Percentiles rank a stretch among this genome's conserved stretches.
Conservation (phyloP, 2,888 invertebrate species). For the Drosophila yooni region DNA sequence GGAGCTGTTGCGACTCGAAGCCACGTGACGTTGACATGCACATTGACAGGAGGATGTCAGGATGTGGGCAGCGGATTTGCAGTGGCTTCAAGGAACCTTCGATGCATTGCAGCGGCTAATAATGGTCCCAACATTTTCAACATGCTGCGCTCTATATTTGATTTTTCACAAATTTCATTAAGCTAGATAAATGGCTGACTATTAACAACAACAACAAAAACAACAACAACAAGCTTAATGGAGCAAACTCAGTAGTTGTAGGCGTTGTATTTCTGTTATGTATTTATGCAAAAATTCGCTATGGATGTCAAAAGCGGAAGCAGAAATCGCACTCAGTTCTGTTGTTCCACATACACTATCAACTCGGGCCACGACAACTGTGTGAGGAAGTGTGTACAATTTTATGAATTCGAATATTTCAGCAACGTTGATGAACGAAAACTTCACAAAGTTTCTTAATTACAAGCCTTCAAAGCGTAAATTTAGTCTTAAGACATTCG, state of each 20-base stretch:
- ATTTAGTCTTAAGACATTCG: neutral
- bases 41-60: conserved; percentile 18
- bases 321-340: conserved; percentile 57
- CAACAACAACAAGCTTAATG: conserved; percentile 36
- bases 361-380: neutral
- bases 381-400: neutral
- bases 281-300: conserved; percentile 81
- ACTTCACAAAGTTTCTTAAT: neutral
- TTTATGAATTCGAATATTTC: neutral
- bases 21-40: conserved; percentile 62
- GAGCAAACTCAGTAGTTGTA: conserved; percentile 13
- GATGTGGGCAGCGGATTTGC: conserved; percentile 8
- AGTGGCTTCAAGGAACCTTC: conserved; percentile 31
- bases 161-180: conserved; percentile 82
- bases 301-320: conserved; percentile 59
- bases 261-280: conserved; percentile 14
- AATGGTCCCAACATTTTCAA: conserved; percentile 33
- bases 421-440: neutral
- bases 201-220: conserved; percentile 74
- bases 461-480: neutral
- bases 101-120: conserved; percentile 59
- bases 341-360: conserved; percentile 16
- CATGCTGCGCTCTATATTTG: conserved; percentile 55
- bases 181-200: conserved; percentile 83
- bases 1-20: conserved; percentile 28